Base-by-base conservation (phyloP, 2,888 invertebrate genomes). In the Synanthedon formicaeformis region DNA sequence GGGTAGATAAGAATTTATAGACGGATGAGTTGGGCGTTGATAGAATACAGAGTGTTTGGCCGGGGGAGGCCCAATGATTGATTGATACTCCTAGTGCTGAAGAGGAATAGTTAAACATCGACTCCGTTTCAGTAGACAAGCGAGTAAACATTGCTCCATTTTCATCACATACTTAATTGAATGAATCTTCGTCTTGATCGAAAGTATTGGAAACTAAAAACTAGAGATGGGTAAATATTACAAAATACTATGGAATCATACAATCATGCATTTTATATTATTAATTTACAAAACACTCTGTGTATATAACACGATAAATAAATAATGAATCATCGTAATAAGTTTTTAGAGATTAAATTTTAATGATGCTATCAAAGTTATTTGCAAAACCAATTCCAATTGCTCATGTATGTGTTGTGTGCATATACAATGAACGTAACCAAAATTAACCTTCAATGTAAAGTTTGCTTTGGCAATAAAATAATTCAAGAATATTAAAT, bases 1-100 rank as follows among this genome's bases (percentile, higher is more conserved):
- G 72, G 71, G 65, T 64, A 76, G 79, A 81, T 81, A 81, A 81
- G 78, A 78, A 81, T 83, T 81, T 80, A 78, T 79, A 78, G 78
- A 77, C 72, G 78, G 78, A 78, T 75, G 75, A 75, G 75, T 61
- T 65, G 64, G 63, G 73, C 73, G 75, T 71, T 74, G 75, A 81
- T 80, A 78, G 78, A 83, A 84, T 81, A 77, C 75, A 73, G 72
- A 73, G 72, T 73, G 71, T 73, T 73, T 71, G 67, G 68, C 70
- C 63, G 67, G 61, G 67, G 63, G 62, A 63, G 63, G 64, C 61
- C 64, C 63, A 67, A 64, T 81, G 83, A 81, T 82, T 82, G 81
- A 82, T 83, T 76, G 75, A 72, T 67, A 66, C 66, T 61, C 63
- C 66, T 64, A 55, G 58, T 56, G 66, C 64, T 63, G 57, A 64